Conservation (phyloP, 2,888 invertebrate species). For the Erebia ligea region DNA sequence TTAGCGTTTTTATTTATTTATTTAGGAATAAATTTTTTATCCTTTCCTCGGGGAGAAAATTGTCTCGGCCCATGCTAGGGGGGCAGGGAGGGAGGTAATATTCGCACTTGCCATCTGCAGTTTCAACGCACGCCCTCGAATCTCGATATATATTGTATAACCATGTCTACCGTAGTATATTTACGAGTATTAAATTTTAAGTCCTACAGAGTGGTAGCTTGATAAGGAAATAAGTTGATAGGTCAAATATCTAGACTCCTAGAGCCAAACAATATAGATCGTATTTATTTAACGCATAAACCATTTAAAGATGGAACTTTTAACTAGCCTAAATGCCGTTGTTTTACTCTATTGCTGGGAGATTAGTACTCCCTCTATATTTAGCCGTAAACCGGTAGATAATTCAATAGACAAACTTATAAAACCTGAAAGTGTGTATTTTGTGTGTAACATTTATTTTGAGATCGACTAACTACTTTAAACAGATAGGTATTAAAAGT, state of each 20-base stretch:
- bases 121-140: neutral
- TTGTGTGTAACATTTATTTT: neutral
- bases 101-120: constrained; percentile 25
- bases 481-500: neutral
- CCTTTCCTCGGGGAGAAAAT: no score
- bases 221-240: no score
- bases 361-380: neutral
- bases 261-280: neutral
- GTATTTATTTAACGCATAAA: neutral
- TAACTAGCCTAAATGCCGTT: neutral
- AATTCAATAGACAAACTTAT: neutral
- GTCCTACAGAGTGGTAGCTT: no score
- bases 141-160: no score
- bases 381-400: neutral
- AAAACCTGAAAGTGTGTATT: neutral
- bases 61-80: no score
- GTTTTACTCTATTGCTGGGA: neutral
- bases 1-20: no score
- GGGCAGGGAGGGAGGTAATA: constrained; percentile 16
- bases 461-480: constrained; percentile 2
- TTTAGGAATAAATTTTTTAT: no score
- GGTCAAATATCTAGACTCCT: no score
- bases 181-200: neutral
- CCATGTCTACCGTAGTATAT: neutral
- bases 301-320: neutral